These are phyloP conservation scores for Pogonocichla stellata DNA, from an alignment of 2,113 vertebrate species.

Conservation along the genomic window DNA sequence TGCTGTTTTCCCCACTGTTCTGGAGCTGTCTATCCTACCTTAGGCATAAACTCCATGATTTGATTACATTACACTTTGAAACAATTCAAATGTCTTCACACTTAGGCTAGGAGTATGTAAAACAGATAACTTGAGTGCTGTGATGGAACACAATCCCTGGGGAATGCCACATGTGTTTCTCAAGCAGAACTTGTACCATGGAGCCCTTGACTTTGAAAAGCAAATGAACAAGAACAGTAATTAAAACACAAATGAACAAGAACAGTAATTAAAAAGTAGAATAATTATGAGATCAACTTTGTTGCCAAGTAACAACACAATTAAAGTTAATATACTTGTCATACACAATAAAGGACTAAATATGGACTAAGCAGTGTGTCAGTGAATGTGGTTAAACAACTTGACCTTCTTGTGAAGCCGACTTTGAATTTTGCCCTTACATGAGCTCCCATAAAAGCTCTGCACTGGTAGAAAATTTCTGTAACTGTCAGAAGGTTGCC, in stretches of 20 bases:
- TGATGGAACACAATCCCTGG: background rate
- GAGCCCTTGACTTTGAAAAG: conserved; percentile 10
- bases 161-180: background rate
- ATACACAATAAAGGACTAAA: background rate
- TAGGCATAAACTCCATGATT: background rate
- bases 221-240: background rate
- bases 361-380: background rate
- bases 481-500: background rate
- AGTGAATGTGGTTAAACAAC: background rate
- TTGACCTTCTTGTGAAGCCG: background rate
- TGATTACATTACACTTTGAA: background rate
- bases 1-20: background rate
- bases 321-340: background rate
- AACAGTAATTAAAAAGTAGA: background rate
- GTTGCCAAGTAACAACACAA: background rate
- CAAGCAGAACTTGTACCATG: background rate
- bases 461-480: background rate
- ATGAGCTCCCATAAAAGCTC: background rate
- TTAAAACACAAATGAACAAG: background rate
- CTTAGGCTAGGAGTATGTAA: background rate
- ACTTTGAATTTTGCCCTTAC: background rate
- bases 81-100: background rate
- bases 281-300: background rate
- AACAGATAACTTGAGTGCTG: background rate
- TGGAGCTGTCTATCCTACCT: background rate